Base-by-base conservation (phyloP, 2,113 vertebrate species). In the Corythoichthys intestinalis region DNA sequence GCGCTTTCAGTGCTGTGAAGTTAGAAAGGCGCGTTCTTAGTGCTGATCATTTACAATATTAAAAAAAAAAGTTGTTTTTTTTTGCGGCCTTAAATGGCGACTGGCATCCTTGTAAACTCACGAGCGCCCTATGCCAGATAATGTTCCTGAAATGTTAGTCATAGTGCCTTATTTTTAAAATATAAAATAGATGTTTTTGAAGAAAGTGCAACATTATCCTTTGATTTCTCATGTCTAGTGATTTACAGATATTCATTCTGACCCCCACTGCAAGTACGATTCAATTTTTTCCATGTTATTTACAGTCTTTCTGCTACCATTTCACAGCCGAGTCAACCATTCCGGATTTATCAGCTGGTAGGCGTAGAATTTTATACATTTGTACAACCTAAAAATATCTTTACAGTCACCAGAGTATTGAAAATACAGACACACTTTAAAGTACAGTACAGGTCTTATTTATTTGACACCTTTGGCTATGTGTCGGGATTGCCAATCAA, bases 311-410 rank as follows among this genome's bases (percentile, higher is more conserved):
- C 71, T 78, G 78, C 81, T 80, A 78, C 64, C 66, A 9, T 77
- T 78, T 73, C 70, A 61, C 62, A 65, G 46, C 59, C 68, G 4
- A 46, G 47, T 78, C 67, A 54, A 50, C 70, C 61, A 20, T 74
- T 65, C 70, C 67, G 47, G 82, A 81, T 77, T 77, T 68, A 72
- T 66, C 63, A 67, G 59, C 74, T 69, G 61, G 72, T 69, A 39
- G 77, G 64, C 71, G 54, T 44, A 57, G 59, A 60, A 56, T n/a
- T 86, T 85, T 87, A 68, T 89, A 90, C 82, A 88, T 84, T 82
- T 91, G 78, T 89, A 88, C 84, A 87, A 65, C 56, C 66, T 88
- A 71, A 79, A 86, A 88, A 85, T 76, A 82, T 83, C 66, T 90
- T 75, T 86, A 88, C 82, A 90, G 60, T 70, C 66, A 84, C 72